Evolutionary conservation across 2,888 invertebrate genomes (phyloP).

Genomic region (Rhamnusium bicolor): DNA sequence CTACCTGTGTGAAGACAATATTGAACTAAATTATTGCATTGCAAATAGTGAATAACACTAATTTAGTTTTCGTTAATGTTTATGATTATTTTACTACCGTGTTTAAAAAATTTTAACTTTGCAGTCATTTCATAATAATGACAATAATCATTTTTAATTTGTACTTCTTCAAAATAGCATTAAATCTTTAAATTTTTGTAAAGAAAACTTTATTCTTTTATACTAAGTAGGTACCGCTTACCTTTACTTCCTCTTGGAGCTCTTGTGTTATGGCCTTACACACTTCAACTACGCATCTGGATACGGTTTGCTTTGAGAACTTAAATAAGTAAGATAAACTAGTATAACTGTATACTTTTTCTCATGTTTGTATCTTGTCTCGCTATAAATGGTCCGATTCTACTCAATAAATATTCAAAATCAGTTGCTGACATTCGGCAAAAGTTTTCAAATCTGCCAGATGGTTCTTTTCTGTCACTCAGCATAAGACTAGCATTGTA

Average conservation of each 20-base stretch:
- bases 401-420: slow-evolving; percentile 50
- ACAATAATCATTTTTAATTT: no score
- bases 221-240: slow-evolving; percentile 5
- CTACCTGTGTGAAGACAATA: no score
- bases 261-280: slow-evolving; percentile 31
- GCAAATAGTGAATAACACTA: no score
- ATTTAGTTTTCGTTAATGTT: no score
- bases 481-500: slow-evolving; percentile 26
- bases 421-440: slow-evolving; percentile 49
- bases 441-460: slow-evolving; percentile 51
- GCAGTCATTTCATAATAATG: no score
- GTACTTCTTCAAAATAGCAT: no score
- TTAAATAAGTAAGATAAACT: slow-evolving; percentile 39
- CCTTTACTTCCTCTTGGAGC: slow-evolving; percentile 34
- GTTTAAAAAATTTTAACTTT: no score
- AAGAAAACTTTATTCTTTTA: neutral
- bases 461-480: slow-evolving; percentile 31
- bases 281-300: slow-evolving; percentile 35
- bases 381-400: slow-evolving; percentile 45
- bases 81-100: no score
- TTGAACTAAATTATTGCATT: no score
- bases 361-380: slow-evolving; percentile 51
- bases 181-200: neutral
- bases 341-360: slow-evolving; percentile 42
- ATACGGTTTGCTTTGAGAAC: slow-evolving; percentile 39